A percentile compares a stretch with the other conserved stretches of the same genome.
phyloP scores from a whole-genome alignment of 1,140 invertebrate genomes.

The Ostrea denselamellosa region DNA sequence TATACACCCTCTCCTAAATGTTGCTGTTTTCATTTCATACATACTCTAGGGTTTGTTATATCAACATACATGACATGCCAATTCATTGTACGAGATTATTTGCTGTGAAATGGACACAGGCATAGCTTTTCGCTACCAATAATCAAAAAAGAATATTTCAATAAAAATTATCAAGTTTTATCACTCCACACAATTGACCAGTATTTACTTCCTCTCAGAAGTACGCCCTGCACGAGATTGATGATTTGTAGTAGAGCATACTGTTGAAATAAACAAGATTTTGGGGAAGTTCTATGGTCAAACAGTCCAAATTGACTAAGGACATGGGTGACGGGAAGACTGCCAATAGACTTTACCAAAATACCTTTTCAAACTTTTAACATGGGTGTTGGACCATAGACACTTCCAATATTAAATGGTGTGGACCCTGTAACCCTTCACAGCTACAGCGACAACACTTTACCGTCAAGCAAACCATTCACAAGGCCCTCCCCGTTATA shows the following conservation, averaged over 20 bases:
- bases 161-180: not conserved
- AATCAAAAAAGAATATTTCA: not conserved
- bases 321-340: too few relatives aligned
- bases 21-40: not conserved
- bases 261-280: not conserved
- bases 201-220: not conserved
- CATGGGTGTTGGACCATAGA: not conserved
- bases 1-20: not conserved
- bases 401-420: not conserved
- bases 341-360: too few relatives aligned
- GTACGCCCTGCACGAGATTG: not conserved
- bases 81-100: constrained; percentile 29
- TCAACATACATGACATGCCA: constrained; percentile 34
- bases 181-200: too few relatives aligned
- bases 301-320: not conserved
- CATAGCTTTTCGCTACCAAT: not conserved
- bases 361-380: too few relatives aligned
- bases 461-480: not conserved
- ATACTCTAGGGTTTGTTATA: not conserved
- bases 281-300: not conserved
- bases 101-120: constrained; percentile 2
- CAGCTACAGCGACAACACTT: not conserved
- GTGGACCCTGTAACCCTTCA: not conserved
- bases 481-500: not conserved
- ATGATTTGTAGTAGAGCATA: not conserved